These are phyloP conservation scores for Gopherus flavomarginatus DNA, from an alignment of 2,113 vertebrate species.

Conservation along the genomic window DNA sequence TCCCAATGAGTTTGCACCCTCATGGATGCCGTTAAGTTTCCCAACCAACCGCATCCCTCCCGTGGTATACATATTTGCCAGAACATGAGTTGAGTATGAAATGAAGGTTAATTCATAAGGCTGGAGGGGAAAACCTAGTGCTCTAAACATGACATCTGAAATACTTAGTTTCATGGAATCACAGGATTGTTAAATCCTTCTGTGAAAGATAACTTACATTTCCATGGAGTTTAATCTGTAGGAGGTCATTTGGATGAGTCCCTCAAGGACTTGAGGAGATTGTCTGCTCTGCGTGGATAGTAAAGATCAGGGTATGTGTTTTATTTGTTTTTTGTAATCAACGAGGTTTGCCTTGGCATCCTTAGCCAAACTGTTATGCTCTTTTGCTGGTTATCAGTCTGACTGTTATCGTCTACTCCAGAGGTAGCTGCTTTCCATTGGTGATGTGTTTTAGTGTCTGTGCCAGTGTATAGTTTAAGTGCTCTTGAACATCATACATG, in stretches of 20 bases:
- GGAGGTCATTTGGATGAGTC: background rate
- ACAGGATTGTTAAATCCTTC: background rate
- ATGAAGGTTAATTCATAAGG: background rate
- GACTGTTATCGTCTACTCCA: background rate
- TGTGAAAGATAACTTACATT: background rate
- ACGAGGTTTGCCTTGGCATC: background rate
- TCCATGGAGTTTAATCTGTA: background rate
- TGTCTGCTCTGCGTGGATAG: background rate
- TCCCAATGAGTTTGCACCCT: background rate
- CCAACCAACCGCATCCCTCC: background rate
- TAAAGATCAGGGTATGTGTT: fast-evolving
- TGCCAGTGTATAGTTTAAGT: background rate
- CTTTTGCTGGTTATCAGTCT: background rate
- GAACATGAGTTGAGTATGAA: background rate
- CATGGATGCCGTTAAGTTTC: background rate
- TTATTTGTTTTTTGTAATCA: background rate
- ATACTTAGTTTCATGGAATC: background rate
- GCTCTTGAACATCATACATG: background rate
- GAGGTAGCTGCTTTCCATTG: background rate
- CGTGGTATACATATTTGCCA: background rate
- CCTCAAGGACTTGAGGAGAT: background rate
- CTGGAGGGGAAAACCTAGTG: background rate
- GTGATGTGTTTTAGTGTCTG: background rate
- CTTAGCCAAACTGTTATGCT: background rate
- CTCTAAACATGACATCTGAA: background rate